These are phyloP conservation scores for Chloroclystis v-ata DNA, from an alignment of 2,888 invertebrate genomes.

Conservation along the genomic window DNA sequence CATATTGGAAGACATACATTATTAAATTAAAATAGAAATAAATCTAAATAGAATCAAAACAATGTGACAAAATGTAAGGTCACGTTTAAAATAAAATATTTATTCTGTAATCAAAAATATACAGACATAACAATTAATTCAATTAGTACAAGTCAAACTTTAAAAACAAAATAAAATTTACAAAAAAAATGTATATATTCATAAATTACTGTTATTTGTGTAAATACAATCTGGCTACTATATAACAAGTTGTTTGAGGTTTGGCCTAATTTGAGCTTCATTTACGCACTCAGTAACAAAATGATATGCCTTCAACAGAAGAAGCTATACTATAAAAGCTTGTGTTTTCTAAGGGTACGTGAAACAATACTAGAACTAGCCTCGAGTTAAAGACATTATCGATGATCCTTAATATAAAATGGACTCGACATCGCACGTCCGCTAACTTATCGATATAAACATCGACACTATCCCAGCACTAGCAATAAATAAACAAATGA, in stretches of 20 bases:
- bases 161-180: constrained; percentile 23
- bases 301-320: constrained; percentile 38
- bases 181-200: constrained; percentile 22
- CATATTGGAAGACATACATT: constrained; percentile 65
- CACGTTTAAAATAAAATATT: constrained; percentile 38
- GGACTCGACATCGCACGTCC: constrained; percentile 42
- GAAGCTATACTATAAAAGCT: constrained; percentile 26
- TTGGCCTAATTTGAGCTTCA: constrained; percentile 55
- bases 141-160: constrained; percentile 27
- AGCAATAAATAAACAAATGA: constrained; percentile 14
- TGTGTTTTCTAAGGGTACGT: constrained; percentile 33
- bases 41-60: constrained; percentile 23
- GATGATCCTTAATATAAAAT: constrained; percentile 73
- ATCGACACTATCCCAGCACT: constrained; percentile 16
- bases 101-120: constrained; percentile 66
- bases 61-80: constrained; percentile 32
- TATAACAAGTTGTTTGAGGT: constrained; percentile 34
- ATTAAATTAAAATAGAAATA: constrained; percentile 35
- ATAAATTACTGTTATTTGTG: constrained; percentile 18
- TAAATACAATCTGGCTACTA: constrained; percentile 24
- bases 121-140: constrained; percentile 52
- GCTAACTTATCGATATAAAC: constrained; percentile 24
- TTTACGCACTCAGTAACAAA: constrained; percentile 29
- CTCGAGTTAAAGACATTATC: constrained; percentile 48
- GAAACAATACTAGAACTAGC: constrained; percentile 49